phyloP scores from a whole-genome alignment of 2,113 vertebrate species.

The Zosterops borbonicus region DNA sequence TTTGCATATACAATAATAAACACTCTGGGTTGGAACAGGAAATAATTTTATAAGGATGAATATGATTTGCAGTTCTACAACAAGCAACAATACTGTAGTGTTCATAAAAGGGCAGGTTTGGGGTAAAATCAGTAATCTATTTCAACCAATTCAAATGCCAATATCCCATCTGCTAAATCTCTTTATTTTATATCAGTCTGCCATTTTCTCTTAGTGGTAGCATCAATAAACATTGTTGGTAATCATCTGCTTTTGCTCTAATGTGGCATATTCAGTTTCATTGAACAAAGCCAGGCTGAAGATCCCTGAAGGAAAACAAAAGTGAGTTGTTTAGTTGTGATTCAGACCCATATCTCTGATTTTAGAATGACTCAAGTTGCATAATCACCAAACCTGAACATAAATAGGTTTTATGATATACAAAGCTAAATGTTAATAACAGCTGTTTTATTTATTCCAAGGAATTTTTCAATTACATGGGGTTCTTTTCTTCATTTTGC shows the following conservation, averaged over 20 bases:
- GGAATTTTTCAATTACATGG: not conserved
- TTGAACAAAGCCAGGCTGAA: conserved; percentile 72
- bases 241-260: conserved; percentile 78
- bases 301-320: conserved; percentile 19
- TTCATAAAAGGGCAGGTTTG: conserved; percentile 71
- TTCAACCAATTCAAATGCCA: conserved; percentile 82
- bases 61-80: not conserved
- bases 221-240: conserved; percentile 82
- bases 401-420: not conserved
- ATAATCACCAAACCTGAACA: conserved; percentile 35
- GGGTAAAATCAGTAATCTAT: conserved; percentile 74
- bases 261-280: conserved; percentile 68
- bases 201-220: conserved; percentile 80
- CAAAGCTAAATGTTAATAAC: conserved; percentile 14
- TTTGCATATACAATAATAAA: not conserved
- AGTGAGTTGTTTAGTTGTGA: conserved; percentile 34
- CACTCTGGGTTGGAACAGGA: not conserved
- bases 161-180: conserved; percentile 80
- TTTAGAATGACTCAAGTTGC: conserved; percentile 45
- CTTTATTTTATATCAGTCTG: conserved; percentile 83
- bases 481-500: not conserved
- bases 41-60: not conserved
- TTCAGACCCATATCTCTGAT: conserved; percentile 4
- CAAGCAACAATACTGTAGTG: not conserved
- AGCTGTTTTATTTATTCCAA: conserved; percentile 10